Evolutionary conservation across 2,888 invertebrate species (phyloP).

Genomic region (Brachypterus glaber): DNA sequence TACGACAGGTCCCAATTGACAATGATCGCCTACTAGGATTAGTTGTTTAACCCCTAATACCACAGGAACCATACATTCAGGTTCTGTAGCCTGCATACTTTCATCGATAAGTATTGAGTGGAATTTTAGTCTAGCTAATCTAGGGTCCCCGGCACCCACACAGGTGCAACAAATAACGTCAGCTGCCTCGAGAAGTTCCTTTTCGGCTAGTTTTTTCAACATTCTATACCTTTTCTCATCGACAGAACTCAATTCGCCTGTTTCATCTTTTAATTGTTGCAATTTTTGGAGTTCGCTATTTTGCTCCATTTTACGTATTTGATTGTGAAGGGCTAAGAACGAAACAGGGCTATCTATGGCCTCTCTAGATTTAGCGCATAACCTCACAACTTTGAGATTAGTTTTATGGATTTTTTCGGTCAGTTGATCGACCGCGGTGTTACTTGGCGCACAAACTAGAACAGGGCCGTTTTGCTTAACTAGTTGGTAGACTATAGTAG

Average conservation of each 20-base stretch:
- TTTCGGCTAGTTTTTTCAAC: conserved; percentile 83
- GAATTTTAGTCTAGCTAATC: conserved; percentile 88
- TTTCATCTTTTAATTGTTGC: conserved; percentile 95
- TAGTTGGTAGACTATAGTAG: conserved; percentile 96
- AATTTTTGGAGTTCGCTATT: conserved; percentile 89
- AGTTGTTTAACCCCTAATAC: conserved; percentile 94
- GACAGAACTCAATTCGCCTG: conserved; percentile 89
- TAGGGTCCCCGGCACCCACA: conserved; percentile 94
- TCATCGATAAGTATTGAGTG: conserved; percentile 95
- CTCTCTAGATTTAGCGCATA: conserved; percentile 96
- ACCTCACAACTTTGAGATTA: conserved; percentile 75
- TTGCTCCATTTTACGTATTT: conserved; percentile 89
- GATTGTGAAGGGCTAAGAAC: conserved; percentile 93
- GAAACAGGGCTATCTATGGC: conserved; percentile 97
- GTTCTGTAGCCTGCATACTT: conserved; percentile 87
- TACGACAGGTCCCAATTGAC: conserved; percentile 96
- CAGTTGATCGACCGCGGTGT: conserved; percentile 98
- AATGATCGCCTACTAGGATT: conserved; percentile 97
- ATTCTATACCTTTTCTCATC: conserved; percentile 92
- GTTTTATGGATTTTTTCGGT: conserved; percentile 98
- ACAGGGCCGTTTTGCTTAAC: conserved; percentile 92
- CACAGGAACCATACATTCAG: conserved; percentile 98
- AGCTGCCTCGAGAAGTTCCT: conserved; percentile 84
- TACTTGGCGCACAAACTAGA: conserved; percentile 96
- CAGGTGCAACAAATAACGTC: conserved; percentile 99